Conservation (phyloP, 2,797 vertebrate genomes). For the Hirundo rustica region DNA sequence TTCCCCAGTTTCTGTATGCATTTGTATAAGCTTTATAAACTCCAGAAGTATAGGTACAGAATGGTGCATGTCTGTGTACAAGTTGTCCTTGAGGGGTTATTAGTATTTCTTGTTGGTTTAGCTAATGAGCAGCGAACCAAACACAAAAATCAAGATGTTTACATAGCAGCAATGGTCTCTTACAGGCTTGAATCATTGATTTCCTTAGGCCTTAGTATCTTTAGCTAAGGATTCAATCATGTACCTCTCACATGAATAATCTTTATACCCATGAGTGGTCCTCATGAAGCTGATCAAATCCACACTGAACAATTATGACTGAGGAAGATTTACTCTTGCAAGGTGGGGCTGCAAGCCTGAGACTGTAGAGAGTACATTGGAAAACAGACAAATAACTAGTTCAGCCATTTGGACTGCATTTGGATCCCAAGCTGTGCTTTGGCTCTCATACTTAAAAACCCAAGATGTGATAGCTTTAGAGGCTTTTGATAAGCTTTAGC, state of each 20-base stretch:
- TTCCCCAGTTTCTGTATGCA: background rate
- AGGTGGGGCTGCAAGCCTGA: background rate
- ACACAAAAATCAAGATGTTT: background rate
- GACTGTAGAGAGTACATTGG: background rate
- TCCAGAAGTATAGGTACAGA: background rate
- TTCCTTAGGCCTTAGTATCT: background rate
- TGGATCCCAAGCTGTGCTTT: slow-evolving; percentile 21
- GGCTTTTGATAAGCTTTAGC: slow-evolving; percentile 28
- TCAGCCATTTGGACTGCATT: slow-evolving; percentile 12
- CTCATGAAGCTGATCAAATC: slow-evolving; percentile 7
- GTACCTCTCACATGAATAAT: background rate
- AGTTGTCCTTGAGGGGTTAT: slow-evolving; percentile 8
- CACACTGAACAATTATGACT: background rate
- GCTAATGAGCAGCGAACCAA: slow-evolving; percentile 6
- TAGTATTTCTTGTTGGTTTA: slow-evolving; percentile 32
- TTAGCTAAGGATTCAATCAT: background rate
- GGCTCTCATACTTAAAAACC: background rate
- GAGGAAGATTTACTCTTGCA: background rate
- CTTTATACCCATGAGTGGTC: background rate
- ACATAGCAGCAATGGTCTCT: background rate
- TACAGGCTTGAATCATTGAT: background rate
- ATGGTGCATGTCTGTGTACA: background rate
- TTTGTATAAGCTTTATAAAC: background rate
- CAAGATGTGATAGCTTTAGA: background rate
- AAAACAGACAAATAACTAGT: slow-evolving; percentile 13